A percentile compares a stretch with the other conserved stretches of the same genome.
phyloP scores from a whole-genome alignment of 1,140 invertebrate species.

The Gonioctena quinquepunctata region DNA sequence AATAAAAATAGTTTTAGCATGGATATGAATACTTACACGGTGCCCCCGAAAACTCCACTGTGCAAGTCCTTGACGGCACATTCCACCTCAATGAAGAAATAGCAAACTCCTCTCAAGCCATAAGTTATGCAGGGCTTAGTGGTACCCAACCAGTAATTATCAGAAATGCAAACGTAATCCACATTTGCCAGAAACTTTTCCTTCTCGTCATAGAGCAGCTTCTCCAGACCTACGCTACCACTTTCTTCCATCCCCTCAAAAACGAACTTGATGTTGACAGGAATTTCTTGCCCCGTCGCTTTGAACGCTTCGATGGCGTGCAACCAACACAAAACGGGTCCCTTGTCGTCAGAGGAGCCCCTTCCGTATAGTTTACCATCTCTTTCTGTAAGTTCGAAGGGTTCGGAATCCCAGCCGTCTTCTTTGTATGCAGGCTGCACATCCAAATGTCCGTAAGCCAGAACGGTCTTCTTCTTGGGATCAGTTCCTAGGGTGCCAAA shows the following conservation, averaged over 20 bases:
- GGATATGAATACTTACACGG: slow-evolving; percentile 63
- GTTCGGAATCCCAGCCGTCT: slow-evolving; percentile 96
- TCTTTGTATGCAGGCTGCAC: slow-evolving; percentile 91
- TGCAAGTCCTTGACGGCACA: slow-evolving; percentile 93
- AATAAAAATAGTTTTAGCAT: slow-evolving; percentile 17
- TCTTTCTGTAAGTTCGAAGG: slow-evolving; percentile 86
- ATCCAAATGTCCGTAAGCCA: slow-evolving; percentile 97
- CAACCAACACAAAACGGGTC: slow-evolving; percentile 89
- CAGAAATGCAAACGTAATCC: slow-evolving; percentile 97
- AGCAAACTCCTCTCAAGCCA: slow-evolving; percentile 91
- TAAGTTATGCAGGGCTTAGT: slow-evolving; percentile 97
- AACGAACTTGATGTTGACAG: slow-evolving; percentile 95
- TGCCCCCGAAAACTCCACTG: slow-evolving; percentile 93
- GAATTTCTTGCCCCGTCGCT: slow-evolving; percentile 70
- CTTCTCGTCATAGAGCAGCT: slow-evolving; percentile 76
- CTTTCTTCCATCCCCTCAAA: slow-evolving; percentile 99
- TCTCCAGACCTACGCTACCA: slow-evolving; percentile 93
- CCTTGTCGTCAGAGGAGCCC: slow-evolving; percentile 94
- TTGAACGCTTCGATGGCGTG: slow-evolving; percentile 91
- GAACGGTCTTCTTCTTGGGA: slow-evolving; percentile 85
- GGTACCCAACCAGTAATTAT: slow-evolving; percentile 98
- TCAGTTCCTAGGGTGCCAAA: slow-evolving; percentile 85
- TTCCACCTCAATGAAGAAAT: slow-evolving; percentile 88
- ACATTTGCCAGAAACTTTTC: slow-evolving; percentile 79
- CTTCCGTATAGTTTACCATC: slow-evolving; percentile 86